Evolutionary conservation across 2,113 vertebrate species (phyloP).

Genomic region (Cinclus cinclus): DNA sequence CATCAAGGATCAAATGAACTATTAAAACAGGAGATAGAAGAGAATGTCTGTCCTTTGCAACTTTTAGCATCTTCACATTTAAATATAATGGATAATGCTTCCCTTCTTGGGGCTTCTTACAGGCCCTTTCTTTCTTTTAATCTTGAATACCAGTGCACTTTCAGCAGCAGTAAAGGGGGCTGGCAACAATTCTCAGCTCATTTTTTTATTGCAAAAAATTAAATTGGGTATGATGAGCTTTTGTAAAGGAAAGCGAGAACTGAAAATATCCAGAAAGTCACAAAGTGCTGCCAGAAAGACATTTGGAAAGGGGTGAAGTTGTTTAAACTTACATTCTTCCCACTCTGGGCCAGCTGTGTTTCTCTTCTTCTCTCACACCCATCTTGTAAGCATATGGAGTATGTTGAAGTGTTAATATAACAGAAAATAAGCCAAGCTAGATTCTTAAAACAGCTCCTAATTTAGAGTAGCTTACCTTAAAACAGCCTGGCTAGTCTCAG

Average conservation of each 20-base stretch:
- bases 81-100: neutral
- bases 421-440: conserved; percentile 17
- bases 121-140: neutral
- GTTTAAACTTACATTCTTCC: conserved; percentile 61
- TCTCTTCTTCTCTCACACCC: conserved; percentile 50
- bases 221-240: conserved; percentile 51
- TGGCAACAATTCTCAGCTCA: conserved; percentile 34
- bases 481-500: neutral
- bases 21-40: neutral
- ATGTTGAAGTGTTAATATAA: conserved; percentile 61
- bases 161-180: conserved; percentile 2
- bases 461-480: conserved; percentile 12
- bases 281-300: conserved; percentile 41
- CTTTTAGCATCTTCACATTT: neutral
- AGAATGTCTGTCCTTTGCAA: neutral
- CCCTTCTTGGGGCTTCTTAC: neutral
- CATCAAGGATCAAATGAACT: neutral
- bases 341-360: conserved; percentile 53
- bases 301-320: conserved; percentile 60
- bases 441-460: conserved; percentile 49
- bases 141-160: neutral
- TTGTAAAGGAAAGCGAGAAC: conserved; percentile 46
- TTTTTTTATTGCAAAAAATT: conserved; percentile 50
- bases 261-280: conserved; percentile 65
- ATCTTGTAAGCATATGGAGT: conserved; percentile 66